phyloP scores from a whole-genome alignment of 2,888 invertebrate species.

The Tanypteryx hageni region DNA sequence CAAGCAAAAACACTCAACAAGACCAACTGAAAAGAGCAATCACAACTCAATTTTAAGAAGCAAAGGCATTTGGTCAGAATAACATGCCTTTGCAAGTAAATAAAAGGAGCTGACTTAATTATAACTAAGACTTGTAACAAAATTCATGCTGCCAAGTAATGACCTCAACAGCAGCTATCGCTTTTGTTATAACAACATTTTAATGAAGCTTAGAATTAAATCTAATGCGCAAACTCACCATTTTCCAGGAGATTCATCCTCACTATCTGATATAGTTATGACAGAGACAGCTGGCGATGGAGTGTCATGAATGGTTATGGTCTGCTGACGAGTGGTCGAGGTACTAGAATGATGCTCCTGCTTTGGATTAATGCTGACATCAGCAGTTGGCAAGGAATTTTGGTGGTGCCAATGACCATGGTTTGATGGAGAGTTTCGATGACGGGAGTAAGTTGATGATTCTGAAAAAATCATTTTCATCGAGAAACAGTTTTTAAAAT shows the following conservation, averaged over 20 bases:
- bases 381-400: slow-evolving; percentile 69
- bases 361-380: slow-evolving; percentile 65
- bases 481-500: background rate
- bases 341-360: slow-evolving; percentile 70
- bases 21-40: slow-evolving; percentile 23
- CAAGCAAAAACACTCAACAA: slow-evolving; percentile 45
- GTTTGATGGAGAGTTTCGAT: slow-evolving; percentile 65
- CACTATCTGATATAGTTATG: slow-evolving; percentile 96
- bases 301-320: slow-evolving; percentile 96
- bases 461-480: slow-evolving; percentile 54
- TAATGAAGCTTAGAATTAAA: background rate
- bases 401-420: slow-evolving; percentile 68
- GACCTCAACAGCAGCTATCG: background rate
- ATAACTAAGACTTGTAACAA: slow-evolving; percentile 66
- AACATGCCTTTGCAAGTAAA: slow-evolving; percentile 21
- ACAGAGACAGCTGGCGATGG: slow-evolving; percentile 96
- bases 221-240: slow-evolving; percentile 68
- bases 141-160: slow-evolving; percentile 17
- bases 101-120: slow-evolving; percentile 26
- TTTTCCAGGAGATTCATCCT: slow-evolving; percentile 86
- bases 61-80: background rate
- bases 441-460: slow-evolving; percentile 52
- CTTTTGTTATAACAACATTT: slow-evolving; percentile 14
- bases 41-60: slow-evolving; percentile 14
- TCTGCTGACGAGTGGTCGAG: slow-evolving; percentile 81